Evolutionary conservation across 2,113 vertebrate genomes (phyloP).

Genomic region (Hippolais icterina): DNA sequence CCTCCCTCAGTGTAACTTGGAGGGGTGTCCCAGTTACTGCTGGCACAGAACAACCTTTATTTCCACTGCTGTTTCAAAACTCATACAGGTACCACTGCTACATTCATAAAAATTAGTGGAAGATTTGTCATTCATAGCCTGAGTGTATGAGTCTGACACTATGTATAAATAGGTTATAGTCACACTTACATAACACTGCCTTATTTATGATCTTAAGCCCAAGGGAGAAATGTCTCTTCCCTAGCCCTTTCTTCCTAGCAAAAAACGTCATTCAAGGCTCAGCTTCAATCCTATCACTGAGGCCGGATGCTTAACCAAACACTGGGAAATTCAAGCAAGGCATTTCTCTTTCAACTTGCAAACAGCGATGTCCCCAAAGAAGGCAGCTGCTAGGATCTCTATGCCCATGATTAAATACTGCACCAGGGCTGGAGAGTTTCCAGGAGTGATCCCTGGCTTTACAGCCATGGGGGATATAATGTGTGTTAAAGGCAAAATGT

Average conservation of each 20-base stretch:
- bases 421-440: not conserved
- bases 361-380: not conserved
- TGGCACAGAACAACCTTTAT: not conserved
- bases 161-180: slow-evolving; percentile 46
- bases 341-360: slow-evolving; percentile 4
- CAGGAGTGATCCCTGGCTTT: not conserved
- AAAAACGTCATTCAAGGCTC: slow-evolving; percentile 36
- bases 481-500: not conserved
- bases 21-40: not conserved
- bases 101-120: not conserved
- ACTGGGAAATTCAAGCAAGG: not conserved
- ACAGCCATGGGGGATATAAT: not conserved
- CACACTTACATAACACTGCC: slow-evolving; percentile 48
- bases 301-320: not conserved
- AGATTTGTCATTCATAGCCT: slow-evolving; percentile 42
- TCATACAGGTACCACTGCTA: not conserved
- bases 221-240: slow-evolving; percentile 32
- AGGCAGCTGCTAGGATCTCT: not conserved
- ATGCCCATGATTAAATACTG: not conserved
- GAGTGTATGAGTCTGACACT: slow-evolving; percentile 12
- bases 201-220: slow-evolving; percentile 54
- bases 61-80: not conserved
- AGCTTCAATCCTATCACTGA: slow-evolving; percentile 5
- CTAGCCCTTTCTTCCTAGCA: slow-evolving; percentile 8
- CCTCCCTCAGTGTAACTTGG: not conserved